phyloP scores from a whole-genome alignment of 2,113 vertebrate genomes.

The Centropus unirufus region DNA sequence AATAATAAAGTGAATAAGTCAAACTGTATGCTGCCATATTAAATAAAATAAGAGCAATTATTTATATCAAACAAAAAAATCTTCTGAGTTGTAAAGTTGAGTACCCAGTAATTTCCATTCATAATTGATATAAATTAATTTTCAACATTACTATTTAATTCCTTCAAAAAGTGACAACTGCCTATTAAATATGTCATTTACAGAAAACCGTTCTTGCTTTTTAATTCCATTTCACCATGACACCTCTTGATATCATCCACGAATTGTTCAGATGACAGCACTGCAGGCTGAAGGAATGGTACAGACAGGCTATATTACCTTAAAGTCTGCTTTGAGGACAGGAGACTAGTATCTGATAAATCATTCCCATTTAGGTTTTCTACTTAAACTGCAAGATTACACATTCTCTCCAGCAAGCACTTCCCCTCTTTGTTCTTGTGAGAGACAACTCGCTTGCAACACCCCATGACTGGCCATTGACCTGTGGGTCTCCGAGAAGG shows the following conservation, averaged over 20 bases:
- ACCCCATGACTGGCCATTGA: background rate
- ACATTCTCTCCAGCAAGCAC: background rate
- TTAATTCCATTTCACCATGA: background rate
- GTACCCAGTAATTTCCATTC: background rate
- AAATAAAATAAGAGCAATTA: background rate
- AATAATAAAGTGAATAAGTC: background rate
- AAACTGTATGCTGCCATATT: background rate
- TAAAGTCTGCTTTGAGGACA: background rate
- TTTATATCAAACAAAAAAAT: background rate
- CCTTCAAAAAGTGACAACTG: background rate
- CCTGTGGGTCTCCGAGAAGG: background rate
- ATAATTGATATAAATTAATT: background rate
- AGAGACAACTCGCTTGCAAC: background rate
- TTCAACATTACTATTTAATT: background rate
- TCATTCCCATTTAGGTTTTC: background rate
- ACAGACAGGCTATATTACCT: background rate
- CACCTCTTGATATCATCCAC: background rate
- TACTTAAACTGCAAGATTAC: background rate
- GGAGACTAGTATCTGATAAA: background rate
- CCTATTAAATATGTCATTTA: background rate
- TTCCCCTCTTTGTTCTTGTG: slow-evolving; percentile 38
- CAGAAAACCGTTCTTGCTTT: background rate
- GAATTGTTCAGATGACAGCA: background rate
- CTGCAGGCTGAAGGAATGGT: background rate
- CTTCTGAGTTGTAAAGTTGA: background rate